Percentiles rank a stretch among this genome's conserved stretches.
Evolutionary conservation across 2,888 invertebrate genomes (phyloP).

Genomic region (Hypomecis punctinalis): DNA sequence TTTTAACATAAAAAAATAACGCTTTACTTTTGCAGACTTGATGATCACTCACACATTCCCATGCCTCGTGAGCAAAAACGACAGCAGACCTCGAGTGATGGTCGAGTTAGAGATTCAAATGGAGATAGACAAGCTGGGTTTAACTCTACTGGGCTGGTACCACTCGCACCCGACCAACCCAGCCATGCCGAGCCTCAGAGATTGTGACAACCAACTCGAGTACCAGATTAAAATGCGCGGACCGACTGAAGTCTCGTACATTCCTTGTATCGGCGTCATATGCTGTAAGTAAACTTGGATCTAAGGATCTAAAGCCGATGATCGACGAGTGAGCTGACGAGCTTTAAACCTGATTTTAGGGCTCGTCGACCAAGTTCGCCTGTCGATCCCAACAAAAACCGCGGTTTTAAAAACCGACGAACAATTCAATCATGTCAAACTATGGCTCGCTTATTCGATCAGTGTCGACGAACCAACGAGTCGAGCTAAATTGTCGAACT

Average conservation of each 20-base stretch:
- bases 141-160: constrained; percentile 96
- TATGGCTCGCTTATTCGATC: too few relatives aligned
- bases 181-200: constrained; percentile 93
- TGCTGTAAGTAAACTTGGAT: constrained; percentile 88
- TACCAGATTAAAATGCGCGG: constrained; percentile 98
- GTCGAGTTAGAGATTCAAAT: constrained; percentile 93
- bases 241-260: constrained; percentile 94
- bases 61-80: constrained; percentile 92
- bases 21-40: constrained; percentile 86
- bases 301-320: too few relatives aligned
- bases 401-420: too few relatives aligned
- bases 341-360: too few relatives aligned
- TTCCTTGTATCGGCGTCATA: constrained; percentile 96
- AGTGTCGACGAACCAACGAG: too few relatives aligned
- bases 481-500: too few relatives aligned
- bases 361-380: too few relatives aligned
- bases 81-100: constrained; percentile 90
- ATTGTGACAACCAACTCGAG: constrained; percentile 96
- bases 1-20: not conserved
- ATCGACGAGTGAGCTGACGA: too few relatives aligned
- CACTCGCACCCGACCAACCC: constrained; percentile 96
- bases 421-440: too few relatives aligned
- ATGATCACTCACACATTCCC: constrained; percentile 95
- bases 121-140: constrained; percentile 91
- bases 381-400: too few relatives aligned